Evolutionary conservation across 2,888 invertebrate species (phyloP), one percentile per base, ranked within the genome.

Genomic region (Watsonalla cultraria): DNA sequence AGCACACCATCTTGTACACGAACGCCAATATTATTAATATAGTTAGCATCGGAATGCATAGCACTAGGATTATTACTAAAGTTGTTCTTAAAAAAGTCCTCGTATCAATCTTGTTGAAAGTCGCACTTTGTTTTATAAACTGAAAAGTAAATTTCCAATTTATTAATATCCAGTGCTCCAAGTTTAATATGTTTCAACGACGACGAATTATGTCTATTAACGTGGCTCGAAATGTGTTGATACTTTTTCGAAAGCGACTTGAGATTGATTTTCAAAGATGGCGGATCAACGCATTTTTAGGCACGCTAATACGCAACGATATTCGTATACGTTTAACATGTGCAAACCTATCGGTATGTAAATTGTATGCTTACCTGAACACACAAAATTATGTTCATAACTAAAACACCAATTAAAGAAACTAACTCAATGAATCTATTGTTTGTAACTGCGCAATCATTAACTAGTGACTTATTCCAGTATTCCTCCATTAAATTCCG

Each of bases 1-100:
- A 76, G 68, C 82, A 82, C 13, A 79, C 4, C 2, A 68, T 54
- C 64, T 82, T 84, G 55, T 79, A 82, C 11, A 70, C 24, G 15
- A 70, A 64, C 7, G 74, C 76, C 55, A 74, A 34, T 15, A 67
- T 33, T 47, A 79, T 39, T 34, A 78, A 55, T 7, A 64, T 48
- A 49, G 62, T 45, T 33, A 78, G 33, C 6, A 76, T 35, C n/a
- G 82, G 81, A 46, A 72, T 48, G 35, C 65, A 42, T 53, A 76
- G 34, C 14, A 72, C 37, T 58, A 80, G 54, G 33, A 70, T 51
- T 34, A 64, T 7, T 49, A 80, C 54, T 35, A 64, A 58, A 8
- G 66, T 13, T 52, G 52, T 52, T 54, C 65, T 69, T 50, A 55
- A 51, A 24, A 70, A 0, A 9, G 55, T 61, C 56, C 67, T 69